phyloP scores from a whole-genome alignment of 1,140 invertebrate species.

The Drosophila aff. region DNA sequence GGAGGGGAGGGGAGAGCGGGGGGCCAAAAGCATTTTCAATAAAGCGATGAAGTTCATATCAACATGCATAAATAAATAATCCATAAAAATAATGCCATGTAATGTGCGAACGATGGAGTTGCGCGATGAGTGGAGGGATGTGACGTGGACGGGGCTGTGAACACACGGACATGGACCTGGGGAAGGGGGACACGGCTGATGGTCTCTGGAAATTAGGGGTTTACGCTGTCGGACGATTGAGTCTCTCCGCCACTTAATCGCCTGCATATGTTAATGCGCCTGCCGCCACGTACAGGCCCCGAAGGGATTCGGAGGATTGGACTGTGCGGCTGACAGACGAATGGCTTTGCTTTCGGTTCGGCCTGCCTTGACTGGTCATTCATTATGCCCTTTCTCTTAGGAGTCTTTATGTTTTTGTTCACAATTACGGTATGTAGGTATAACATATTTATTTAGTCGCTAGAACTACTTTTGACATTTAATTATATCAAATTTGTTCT shows the following conservation, averaged over 20 bases:
- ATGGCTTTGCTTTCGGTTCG: constrained; percentile 20
- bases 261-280: constrained; percentile 63
- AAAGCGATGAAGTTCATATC: constrained; percentile 67
- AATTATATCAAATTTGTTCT: background rate
- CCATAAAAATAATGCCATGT: constrained; percentile 80
- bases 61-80: constrained; percentile 80
- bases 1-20: background rate
- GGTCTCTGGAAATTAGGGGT: constrained; percentile 50
- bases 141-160: background rate
- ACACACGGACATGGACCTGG: constrained; percentile 8
- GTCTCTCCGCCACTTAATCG: constrained; percentile 68
- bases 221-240: constrained; percentile 50
- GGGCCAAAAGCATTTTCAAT: constrained; percentile 53
- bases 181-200: constrained; percentile 29
- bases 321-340: constrained; percentile 32
- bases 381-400: constrained; percentile 6
- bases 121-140: constrained; percentile 9
- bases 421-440: too few relatives aligned
- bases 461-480: background rate
- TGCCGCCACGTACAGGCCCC: constrained; percentile 45
- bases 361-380: constrained; percentile 6
- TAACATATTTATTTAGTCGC: background rate
- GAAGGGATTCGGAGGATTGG: constrained; percentile 16
- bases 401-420: background rate
- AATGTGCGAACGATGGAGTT: constrained; percentile 58